Evolutionary conservation across 2,888 invertebrate genomes (phyloP), one percentile per base, ranked within the genome.

Genomic region (Spialia ferax): DNA sequence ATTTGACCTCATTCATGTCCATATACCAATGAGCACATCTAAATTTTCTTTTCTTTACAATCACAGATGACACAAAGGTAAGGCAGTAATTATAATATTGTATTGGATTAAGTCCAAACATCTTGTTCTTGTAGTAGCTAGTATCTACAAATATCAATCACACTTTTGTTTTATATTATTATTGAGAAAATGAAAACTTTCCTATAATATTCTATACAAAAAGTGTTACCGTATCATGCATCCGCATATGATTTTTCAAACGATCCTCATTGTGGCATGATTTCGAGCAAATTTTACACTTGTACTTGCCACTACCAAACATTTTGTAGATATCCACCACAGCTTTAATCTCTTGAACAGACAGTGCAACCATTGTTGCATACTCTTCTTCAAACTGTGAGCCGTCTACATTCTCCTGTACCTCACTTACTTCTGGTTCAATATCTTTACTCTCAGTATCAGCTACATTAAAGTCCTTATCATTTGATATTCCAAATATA

Each of bases 181-280:
- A n/a, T n/a, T n/a, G n/a, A n/a, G n/a, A n/a, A n/a, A n/a, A n/a
- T n/a, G n/a, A n/a, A n/a, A n/a, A n/a, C n/a, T n/a, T n/a, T n/a
- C n/a, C n/a, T n/a, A n/a, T n/a, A n/a, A n/a, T n/a, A n/a, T n/a
- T n/a, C n/a, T n/a, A n/a, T n/a, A n/a, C n/a, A n/a, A 35, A 35
- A 35, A 13, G 35, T 20, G 73, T 79, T 76, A 90, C 93, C 84
- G 81, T 85, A 74, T 91, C 88, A 84, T 93, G 93, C 88, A 90
- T 91, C 20, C 90, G 79, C 72, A 79, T 78, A 76, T 93, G 93
- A 20, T 78, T 63, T 15, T 79, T 82, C 60, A 87, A 74, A 13
- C 84, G 77, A 23, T 80, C 79, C 23, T 87, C 84, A 77, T 76
- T 85, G 55, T 76, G 75, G 73, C 83, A 89, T 5, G 79, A 71